These are phyloP conservation scores for Raja brachyura DNA, from an alignment of 2,113 vertebrate species.

Conservation along the genomic window DNA sequence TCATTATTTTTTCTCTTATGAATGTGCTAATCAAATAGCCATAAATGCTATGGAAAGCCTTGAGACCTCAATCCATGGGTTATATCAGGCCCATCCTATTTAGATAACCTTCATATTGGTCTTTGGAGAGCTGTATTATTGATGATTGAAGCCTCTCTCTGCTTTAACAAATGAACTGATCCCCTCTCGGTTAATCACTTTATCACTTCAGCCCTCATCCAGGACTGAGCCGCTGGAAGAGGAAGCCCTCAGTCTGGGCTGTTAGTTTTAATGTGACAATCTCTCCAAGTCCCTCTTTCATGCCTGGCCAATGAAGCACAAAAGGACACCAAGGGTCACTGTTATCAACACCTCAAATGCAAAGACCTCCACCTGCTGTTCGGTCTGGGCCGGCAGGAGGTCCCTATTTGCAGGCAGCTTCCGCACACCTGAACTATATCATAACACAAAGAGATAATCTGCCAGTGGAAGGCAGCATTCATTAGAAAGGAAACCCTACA, in stretches of 20 bases:
- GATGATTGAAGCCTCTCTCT: slow-evolving; percentile 54
- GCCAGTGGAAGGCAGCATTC: slow-evolving; percentile 12
- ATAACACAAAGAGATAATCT: slow-evolving; percentile 46
- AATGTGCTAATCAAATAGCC: slow-evolving; percentile 37
- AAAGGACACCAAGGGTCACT: slow-evolving; percentile 43
- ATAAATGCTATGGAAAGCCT: slow-evolving; percentile 38
- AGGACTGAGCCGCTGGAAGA: slow-evolving; percentile 55
- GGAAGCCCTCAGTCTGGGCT: slow-evolving; percentile 40
- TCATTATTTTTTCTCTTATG: slow-evolving; percentile 34
- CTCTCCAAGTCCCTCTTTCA: slow-evolving; percentile 38
- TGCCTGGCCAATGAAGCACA: slow-evolving; percentile 41
- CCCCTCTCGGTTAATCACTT: slow-evolving; percentile 58
- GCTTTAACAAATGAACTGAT: slow-evolving; percentile 58
- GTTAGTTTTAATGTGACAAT: slow-evolving; percentile 39
- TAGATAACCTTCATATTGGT: slow-evolving; percentile 64
- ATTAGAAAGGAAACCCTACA: slow-evolving; percentile 23
- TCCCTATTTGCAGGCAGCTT: slow-evolving; percentile 42
- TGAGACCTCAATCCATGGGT: slow-evolving; percentile 45
- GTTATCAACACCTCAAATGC: slow-evolving; percentile 47
- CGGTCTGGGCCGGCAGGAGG: not conserved
- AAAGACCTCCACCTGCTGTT: slow-evolving; percentile 38
- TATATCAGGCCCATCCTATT: slow-evolving; percentile 56
- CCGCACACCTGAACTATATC: slow-evolving; percentile 46
- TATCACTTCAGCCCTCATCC: slow-evolving; percentile 59
- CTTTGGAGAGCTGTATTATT: slow-evolving; percentile 52